Percentiles rank a stretch among this genome's conserved stretches.
These are phyloP conservation scores for Chelonus formosanus DNA, from an alignment of 2,888 invertebrate species.

Conservation along the genomic window DNA sequence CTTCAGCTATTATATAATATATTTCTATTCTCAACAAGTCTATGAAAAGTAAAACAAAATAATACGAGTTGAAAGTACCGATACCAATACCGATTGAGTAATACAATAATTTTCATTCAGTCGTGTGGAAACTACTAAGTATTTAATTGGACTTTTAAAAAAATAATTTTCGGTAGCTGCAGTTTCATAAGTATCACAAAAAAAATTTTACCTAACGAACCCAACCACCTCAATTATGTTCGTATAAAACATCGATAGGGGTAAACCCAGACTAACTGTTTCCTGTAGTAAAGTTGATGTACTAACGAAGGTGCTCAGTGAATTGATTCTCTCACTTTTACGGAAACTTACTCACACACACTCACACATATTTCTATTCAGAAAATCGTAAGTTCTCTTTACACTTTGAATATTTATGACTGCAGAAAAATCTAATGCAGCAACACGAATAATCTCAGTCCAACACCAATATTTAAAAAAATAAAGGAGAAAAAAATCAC, in stretches of 20 bases:
- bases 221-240: background rate
- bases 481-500: background rate
- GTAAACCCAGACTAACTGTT: slow-evolving; percentile 33
- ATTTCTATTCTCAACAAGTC: no score
- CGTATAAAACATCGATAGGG: background rate
- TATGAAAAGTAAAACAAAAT: no score
- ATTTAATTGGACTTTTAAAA: no score
- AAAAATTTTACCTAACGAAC: no score
- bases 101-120: no score
- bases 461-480: background rate
- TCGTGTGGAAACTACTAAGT: no score
- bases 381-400: slow-evolving; percentile 3
- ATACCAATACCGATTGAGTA: no score
- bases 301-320: slow-evolving; percentile 34
- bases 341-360: background rate
- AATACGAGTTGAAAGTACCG: no score
- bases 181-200: no score
- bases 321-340: background rate
- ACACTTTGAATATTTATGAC: slow-evolving; percentile 11
- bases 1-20: no score
- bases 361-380: background rate
- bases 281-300: slow-evolving; percentile 40
- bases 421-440: slow-evolving; percentile 8
- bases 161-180: no score
- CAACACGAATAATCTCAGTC: slow-evolving; percentile 6